Percentiles rank a stretch among this genome's conserved stretches.
These are phyloP conservation scores for Dryobotodes eremita DNA, from an alignment of 2,888 invertebrate species.

Conservation along the genomic window DNA sequence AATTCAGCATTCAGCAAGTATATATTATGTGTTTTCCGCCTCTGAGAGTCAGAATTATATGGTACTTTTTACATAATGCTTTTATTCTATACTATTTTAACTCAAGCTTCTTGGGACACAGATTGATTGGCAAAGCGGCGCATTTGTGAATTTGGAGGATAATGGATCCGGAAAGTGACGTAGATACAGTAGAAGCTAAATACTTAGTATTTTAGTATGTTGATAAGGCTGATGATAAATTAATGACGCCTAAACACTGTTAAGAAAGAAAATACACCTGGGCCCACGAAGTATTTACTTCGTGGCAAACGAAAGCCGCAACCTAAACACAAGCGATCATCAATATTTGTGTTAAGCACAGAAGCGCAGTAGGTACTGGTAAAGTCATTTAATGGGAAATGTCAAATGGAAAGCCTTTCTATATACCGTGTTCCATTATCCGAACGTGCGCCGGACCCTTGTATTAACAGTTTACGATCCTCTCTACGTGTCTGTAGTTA, in stretches of 20 bases:
- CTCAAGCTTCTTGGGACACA: not conserved
- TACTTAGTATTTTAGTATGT: not conserved
- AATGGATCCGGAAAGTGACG: not conserved
- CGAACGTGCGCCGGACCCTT: constrained; percentile 73
- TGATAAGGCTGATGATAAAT: not conserved
- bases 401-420: constrained; percentile 71
- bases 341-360: not conserved
- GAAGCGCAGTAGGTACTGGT: not conserved
- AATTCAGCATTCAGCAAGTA: not conserved
- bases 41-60: not conserved
- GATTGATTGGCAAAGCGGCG: not conserved
- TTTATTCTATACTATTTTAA: not conserved
- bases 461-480: constrained; percentile 76
- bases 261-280: not conserved
- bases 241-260: not conserved
- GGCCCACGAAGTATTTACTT: not conserved
- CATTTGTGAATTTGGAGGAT: not conserved
- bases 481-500: constrained; percentile 69
- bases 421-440: constrained; percentile 67
- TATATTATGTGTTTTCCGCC: not conserved
- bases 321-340: not conserved
- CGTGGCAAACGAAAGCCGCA: not conserved
- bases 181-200: not conserved
- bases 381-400: constrained; percentile 26
- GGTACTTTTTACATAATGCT: not conserved